A percentile compares a stretch with the other conserved stretches of the same genome.
phyloP scores from a whole-genome alignment of 2,797 vertebrate species.

The Melanotaenia trifasciata region DNA sequence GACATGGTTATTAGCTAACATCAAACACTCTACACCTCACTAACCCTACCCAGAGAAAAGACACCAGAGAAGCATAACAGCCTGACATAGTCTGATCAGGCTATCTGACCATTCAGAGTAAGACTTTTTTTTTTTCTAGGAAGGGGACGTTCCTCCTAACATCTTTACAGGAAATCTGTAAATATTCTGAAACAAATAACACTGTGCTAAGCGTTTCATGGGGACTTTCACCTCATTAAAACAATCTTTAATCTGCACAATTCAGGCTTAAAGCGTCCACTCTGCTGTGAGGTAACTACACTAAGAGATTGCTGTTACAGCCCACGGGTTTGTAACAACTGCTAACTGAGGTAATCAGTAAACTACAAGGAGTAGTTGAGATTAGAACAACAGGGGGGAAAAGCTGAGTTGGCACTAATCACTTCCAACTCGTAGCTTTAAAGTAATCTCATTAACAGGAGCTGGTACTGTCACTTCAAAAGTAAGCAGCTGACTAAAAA shows the following conservation, averaged over 20 bases:
- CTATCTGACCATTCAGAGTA: background rate
- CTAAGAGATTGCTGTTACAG: background rate
- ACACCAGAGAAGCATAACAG: background rate
- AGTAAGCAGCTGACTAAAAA: slow-evolving; percentile 19
- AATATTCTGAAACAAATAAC: slow-evolving; percentile 8
- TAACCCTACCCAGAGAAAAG: background rate
- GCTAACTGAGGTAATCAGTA: slow-evolving; percentile 34
- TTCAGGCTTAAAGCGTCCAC: slow-evolving; percentile 31
- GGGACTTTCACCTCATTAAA: slow-evolving; percentile 29
- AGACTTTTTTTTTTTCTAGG: background rate
- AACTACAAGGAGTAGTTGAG: slow-evolving; percentile 35
- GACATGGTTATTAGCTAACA: slow-evolving; percentile 20
- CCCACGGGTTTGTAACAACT: too few relatives aligned
- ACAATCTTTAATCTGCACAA: slow-evolving; percentile 17
- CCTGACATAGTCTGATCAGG: background rate
- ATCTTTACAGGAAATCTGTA: slow-evolving; percentile 21
- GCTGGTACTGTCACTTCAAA: slow-evolving; percentile 7
- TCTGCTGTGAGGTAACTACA: slow-evolving; percentile 13
- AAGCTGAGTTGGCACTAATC: slow-evolving; percentile 37
- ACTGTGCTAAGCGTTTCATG: background rate
- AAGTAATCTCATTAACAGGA: slow-evolving; percentile 43
- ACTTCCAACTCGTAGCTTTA: slow-evolving; percentile 16
- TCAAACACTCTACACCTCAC: slow-evolving; percentile 4
- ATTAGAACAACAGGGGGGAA: slow-evolving; percentile 38
- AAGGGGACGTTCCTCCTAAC: background rate